These are phyloP conservation scores for Philopotamus ludificatus DNA, from an alignment of 1,140 invertebrate species.

Conservation along the genomic window DNA sequence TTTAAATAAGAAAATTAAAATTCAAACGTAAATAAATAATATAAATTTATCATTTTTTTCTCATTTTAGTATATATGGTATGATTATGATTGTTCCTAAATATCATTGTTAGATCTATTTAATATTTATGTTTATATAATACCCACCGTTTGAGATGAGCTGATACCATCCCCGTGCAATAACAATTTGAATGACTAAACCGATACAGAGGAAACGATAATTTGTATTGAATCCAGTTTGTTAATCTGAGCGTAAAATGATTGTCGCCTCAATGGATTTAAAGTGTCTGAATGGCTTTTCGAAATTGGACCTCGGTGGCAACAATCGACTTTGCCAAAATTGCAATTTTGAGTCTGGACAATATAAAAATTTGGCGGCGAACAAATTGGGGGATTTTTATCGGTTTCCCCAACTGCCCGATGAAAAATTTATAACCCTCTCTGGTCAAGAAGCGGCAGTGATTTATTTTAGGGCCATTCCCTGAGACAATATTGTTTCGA, in stretches of 20 bases:
- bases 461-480: conserved; percentile 35
- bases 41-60: too few species aligned
- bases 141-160: too few species aligned
- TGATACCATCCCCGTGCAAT: too few species aligned
- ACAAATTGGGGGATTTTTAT: background rate
- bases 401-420: background rate
- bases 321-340: background rate
- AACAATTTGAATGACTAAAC: conserved; percentile 21
- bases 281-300: background rate
- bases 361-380: background rate
- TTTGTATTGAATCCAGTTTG: conserved; percentile 4
- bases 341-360: background rate
- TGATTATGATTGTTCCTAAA: too few species aligned
- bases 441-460: conserved; percentile 28
- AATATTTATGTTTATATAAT: too few species aligned
- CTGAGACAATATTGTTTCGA: conserved; percentile 20
- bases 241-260: conserved; percentile 29
- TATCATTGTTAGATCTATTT: too few species aligned
- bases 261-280: conserved; percentile 20
- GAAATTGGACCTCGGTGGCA: background rate
- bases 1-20: too few species aligned
- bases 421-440: conserved; percentile 15
- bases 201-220: conserved; percentile 13
- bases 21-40: too few species aligned
- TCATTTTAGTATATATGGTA: too few species aligned